These are phyloP conservation scores for Ceyx melanurus DNA, from an alignment of 2,113 vertebrate species.

Conservation along the genomic window DNA sequence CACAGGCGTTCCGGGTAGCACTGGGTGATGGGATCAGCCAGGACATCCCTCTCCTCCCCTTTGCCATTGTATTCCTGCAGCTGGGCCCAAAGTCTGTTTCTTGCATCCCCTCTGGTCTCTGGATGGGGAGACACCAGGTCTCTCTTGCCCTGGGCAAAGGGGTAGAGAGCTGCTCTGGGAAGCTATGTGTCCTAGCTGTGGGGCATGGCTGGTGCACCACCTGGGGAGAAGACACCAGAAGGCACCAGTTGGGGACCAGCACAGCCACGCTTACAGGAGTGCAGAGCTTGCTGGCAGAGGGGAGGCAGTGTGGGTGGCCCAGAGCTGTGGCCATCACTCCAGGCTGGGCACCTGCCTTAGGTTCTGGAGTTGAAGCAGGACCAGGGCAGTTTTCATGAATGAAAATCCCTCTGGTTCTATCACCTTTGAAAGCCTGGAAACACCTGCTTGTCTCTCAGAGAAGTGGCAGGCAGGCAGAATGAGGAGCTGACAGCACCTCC, in stretches of 20 bases:
- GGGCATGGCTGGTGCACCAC: background rate
- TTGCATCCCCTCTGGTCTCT: background rate
- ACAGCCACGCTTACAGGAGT: background rate
- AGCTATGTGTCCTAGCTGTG: background rate
- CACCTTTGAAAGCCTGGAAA: constrained; percentile 5
- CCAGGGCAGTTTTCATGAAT: background rate
- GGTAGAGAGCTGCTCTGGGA: background rate
- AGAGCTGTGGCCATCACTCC: background rate
- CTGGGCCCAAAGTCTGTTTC: background rate
- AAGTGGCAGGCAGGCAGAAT: background rate
- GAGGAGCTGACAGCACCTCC: background rate
- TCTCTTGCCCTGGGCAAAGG: background rate
- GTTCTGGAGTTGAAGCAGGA: background rate
- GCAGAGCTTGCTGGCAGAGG: background rate
- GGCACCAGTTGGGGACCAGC: background rate
- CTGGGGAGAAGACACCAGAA: background rate
- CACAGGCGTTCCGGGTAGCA: background rate
- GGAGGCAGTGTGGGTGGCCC: accelerated
- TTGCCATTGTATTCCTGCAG: background rate
- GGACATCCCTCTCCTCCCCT: background rate
- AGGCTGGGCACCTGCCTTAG: background rate
- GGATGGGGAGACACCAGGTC: background rate
- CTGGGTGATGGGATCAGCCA: background rate
- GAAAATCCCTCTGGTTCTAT: constrained; percentile 11
- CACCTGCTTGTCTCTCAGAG: background rate